Evolutionary conservation across 2,888 invertebrate genomes (phyloP), one percentile per base, ranked within the genome.

Genomic region (Coelopa pilipes): DNA sequence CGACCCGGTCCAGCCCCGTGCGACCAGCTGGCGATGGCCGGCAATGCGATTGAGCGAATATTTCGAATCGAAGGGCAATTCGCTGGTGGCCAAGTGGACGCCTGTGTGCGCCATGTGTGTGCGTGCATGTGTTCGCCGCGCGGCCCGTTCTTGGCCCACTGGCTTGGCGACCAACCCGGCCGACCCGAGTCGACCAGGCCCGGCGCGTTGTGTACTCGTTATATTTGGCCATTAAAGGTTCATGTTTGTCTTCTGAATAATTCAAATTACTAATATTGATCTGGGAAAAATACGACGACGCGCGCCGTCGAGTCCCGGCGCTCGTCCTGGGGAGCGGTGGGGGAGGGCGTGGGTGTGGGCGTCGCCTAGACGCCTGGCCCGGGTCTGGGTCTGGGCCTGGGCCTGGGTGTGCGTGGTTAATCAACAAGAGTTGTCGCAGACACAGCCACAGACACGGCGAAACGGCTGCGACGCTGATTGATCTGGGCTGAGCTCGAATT

Each of bases 251-350:
- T 86, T 85, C 80, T 87, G 86, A 86, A 87, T 87, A 86, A 87
- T 87, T 87, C 85, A 87, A 86, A 87, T 85, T 85, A 85, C 86
- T 86, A 87, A 87, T 86, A 87, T 87, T 87, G 86, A 86, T 85
- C 69, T 46, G 24, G 49, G 46, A 57, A 66, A 66, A 49, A 49
- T 49, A 49, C 62, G 45, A 69, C 57, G 17, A 34, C 45, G 45
- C 66, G 49, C 49, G 50, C 15, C 19, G 66, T 19, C 21, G 34
- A 24, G n/a, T 11, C 13, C 5, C 10, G 53, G 53, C 34, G 34
- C 7, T 34, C 34, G 34, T 34, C 34, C 34, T 34, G 53, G 53
- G 5, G 53, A 9, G 2, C 53, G 13, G 53, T 3, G 53, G 53
- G n/a, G 5, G 53, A 7, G n/a, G n/a, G n/a, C 3, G 13, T 13